These are phyloP conservation scores for Pogonocichla stellata DNA, from an alignment of 2,113 vertebrate species.

Conservation along the genomic window DNA sequence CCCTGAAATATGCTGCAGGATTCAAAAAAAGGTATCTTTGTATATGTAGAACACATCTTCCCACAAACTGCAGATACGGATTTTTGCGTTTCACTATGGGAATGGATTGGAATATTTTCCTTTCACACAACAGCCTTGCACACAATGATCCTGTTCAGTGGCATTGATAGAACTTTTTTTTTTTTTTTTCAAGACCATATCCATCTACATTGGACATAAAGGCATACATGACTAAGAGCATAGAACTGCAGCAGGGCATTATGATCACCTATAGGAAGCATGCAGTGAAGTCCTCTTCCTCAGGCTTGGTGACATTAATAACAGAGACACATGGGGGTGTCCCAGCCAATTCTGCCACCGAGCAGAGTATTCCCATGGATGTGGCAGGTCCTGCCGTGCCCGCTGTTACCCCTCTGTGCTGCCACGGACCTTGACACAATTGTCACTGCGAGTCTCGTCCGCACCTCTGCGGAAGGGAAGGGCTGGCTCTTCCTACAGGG, in stretches of 20 bases:
- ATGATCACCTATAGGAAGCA: neutral
- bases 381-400: neutral
- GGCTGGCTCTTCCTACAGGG: neutral
- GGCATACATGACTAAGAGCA: neutral
- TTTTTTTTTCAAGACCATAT: neutral
- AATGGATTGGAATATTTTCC: neutral
- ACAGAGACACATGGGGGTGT: fast-evolving
- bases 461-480: neutral
- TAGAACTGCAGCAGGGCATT: neutral
- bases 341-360: neutral
- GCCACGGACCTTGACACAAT: fast-evolving
- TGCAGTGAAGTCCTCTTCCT: neutral
- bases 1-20: neutral
- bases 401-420: neutral
- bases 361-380: fast-evolving
- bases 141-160: neutral
- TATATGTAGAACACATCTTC: neutral
- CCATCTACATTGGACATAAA: neutral
- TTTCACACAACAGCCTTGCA: neutral
- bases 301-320: neutral
- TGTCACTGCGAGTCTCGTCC: neutral
- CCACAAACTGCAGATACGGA: neutral
- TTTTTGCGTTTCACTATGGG: neutral
- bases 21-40: neutral
- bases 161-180: no score